Conservation (phyloP, 1,140 invertebrate species). For the Hestina assimilis region DNA sequence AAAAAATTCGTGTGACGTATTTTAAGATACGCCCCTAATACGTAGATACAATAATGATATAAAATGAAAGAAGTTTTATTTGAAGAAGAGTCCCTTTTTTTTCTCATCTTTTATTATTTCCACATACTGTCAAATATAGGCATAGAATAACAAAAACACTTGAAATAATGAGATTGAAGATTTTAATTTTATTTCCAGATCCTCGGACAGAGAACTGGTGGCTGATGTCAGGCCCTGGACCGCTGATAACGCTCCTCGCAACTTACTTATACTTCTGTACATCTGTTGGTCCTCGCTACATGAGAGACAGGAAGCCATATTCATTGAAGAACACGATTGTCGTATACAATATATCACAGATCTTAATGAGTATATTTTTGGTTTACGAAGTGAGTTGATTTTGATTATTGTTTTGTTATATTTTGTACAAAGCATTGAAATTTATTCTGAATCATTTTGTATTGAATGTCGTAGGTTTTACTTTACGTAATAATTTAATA, state of each 20-base stretch:
- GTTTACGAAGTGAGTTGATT: conserved; percentile 83
- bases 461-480: no score
- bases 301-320: conserved; percentile 91
- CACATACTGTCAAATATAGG: no score
- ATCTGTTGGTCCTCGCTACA: conserved; percentile 87
- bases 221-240: conserved; percentile 88
- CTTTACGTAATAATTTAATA: no score
- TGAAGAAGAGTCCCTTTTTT: no score
- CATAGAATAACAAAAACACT: no score
- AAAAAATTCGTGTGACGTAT: no score
- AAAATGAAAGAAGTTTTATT: no score
- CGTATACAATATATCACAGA: conserved; percentile 89
- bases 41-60: no score
- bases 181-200: conserved; percentile 80
- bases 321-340: conserved; percentile 87
- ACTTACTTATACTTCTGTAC: conserved; percentile 88
- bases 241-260: conserved; percentile 85
- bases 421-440: neutral
- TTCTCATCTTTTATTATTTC: no score
- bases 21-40: no score
- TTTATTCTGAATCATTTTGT: conserved; percentile 1
- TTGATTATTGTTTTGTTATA: no score
- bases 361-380: conserved; percentile 85
- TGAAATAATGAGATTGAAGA: no score
- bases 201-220: conserved; percentile 91